A percentile compares a stretch with the other conserved stretches of the same genome.
Conservation (phyloP, 2,888 invertebrate species). For the Cacoxenus indagator region DNA sequence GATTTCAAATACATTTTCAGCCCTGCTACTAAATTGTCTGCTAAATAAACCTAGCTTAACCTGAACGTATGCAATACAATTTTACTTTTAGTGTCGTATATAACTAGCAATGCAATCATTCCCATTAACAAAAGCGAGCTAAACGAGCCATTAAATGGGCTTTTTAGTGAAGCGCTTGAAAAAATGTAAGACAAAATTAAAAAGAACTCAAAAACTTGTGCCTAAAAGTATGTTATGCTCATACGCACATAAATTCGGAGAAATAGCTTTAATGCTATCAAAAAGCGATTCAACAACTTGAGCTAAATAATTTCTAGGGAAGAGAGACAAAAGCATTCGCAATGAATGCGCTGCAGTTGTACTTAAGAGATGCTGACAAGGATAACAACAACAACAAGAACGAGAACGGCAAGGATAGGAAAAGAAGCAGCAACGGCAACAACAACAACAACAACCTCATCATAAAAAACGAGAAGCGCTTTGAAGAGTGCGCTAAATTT, state of each 20-base stretch:
- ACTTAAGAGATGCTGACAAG: not conserved
- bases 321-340: not conserved
- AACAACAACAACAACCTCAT: not conserved
- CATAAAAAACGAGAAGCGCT: too few species aligned
- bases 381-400: not conserved
- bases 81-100: too few species aligned
- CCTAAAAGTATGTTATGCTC: not conserved
- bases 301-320: not conserved
- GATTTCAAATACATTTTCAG: too few species aligned
- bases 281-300: not conserved
- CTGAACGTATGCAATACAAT: too few species aligned
- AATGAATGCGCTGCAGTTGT: not conserved
- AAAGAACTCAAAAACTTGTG: too few species aligned
- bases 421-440: not conserved
- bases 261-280: not conserved
- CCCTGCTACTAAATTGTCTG: too few species aligned
- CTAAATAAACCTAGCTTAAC: too few species aligned
- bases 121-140: too few species aligned
- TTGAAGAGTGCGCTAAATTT: constrained; percentile 9
- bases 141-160: too few species aligned
- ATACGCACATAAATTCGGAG: not conserved
- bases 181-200: too few species aligned
- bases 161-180: too few species aligned
- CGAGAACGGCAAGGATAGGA: not conserved
- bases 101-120: too few species aligned